Evolutionary conservation across 2,797 vertebrate species (phyloP), one percentile per base, ranked within the genome.

Genomic region (Lycodopsis pacificus): DNA sequence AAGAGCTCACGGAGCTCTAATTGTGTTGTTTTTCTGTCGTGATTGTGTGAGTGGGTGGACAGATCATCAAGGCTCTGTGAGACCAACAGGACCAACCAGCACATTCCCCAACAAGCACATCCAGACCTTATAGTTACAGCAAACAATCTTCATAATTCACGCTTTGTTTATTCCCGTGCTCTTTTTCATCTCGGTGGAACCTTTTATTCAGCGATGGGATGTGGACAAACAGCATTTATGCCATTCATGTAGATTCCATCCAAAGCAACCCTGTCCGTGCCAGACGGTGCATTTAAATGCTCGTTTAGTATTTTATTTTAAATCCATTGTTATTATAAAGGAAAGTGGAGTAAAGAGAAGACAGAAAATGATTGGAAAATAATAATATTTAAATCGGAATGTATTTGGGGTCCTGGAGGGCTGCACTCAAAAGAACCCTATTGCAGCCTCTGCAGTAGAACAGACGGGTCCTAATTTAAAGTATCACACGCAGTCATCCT

Each of bases 81-180:
- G 76, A 81, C 72, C 79, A 22, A 51, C 49, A 22, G 4, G 73
- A 77, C 65, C 71, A 81, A 73, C 65, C 62, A 65, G 30, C 57
- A 30, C 68, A 76, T 70, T 72, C 66, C 76, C 51, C 57, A 54
- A 70, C 49, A 73, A 17, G 59, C 32, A 10, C 69, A 58, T 1
- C 25, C 67, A 57, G 54, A 54, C 8, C 65, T 57, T 71, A 11
- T 64, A 75, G 61, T 87, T 77, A 67, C 30, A 79, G 76, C 62
- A 63, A 74, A 57, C 70, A 67, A n/a, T 80, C 65, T 72, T 73
- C 66, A 84, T 83, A 74, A 84, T 86, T 82, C 70, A 73, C 71
- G 53, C 73, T 81, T 72, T 75, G 79, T 81, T 81, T 83, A 73
- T 79, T 75, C 36, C 32, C 46, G 46, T 68, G 22, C 58, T 32